phyloP scores from a whole-genome alignment of 2,888 invertebrate species.

The Calliscelio sp. region DNA sequence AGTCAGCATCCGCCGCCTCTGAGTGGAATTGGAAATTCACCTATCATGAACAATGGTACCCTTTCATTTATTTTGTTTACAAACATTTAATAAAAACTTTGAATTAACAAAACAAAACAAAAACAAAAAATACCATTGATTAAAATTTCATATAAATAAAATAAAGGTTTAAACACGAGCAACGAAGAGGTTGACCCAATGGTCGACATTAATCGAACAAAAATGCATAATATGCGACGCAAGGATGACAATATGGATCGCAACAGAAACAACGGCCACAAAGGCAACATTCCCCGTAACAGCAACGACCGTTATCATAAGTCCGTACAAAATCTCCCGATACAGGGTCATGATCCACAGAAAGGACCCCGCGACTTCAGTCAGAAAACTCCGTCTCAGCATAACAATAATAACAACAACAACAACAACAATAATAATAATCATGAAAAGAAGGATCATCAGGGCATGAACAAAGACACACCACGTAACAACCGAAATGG shows the following conservation, averaged over 20 bases:
- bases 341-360: conserved; percentile 44
- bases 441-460: conserved; percentile 45
- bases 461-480: conserved; percentile 55
- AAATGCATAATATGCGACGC: conserved; percentile 46
- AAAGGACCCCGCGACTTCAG: conserved; percentile 52
- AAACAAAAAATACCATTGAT: neutral
- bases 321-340: conserved; percentile 29
- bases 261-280: conserved; percentile 30
- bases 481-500: conserved; percentile 70
- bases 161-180: too few species aligned
- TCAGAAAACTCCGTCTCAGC: conserved; percentile 38
- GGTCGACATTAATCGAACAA: conserved; percentile 54
- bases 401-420: too few species aligned
- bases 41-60: conserved; percentile 61
- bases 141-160: neutral
- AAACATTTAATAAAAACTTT: too few species aligned
- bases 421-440: too few species aligned
- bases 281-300: conserved; percentile 41
- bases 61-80: neutral
- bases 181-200: conserved; percentile 62
- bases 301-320: conserved; percentile 64
- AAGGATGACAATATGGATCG: conserved; percentile 64
- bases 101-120: too few species aligned
- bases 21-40: conserved; percentile 39
- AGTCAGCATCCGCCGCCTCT: conserved; percentile 61